Evolutionary conservation across 2,797 vertebrate genomes (phyloP).

Genomic region (Falco cherrug): DNA sequence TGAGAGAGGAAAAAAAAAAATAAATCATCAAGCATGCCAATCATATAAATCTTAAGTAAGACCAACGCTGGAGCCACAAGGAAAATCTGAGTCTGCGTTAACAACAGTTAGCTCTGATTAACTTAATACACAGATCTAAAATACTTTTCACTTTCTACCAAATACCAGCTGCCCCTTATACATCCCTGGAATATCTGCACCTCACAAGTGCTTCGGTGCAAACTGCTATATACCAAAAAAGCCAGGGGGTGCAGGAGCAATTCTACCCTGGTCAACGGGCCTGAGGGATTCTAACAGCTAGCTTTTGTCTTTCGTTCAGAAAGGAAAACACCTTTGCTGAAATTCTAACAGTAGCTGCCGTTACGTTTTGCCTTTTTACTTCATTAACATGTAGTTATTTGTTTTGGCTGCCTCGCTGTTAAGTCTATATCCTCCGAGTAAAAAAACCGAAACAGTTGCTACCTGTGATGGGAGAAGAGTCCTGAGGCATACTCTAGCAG

Average conservation of each 20-base stretch:
- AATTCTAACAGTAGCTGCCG: not conserved
- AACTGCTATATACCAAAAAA: not conserved
- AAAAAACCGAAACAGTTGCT: not conserved
- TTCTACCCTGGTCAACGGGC: not conserved
- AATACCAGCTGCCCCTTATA: not conserved
- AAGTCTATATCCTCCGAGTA: not conserved
- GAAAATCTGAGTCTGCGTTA: not conserved
- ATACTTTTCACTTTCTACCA: not conserved
- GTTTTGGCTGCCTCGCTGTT: not conserved
- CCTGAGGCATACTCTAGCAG: constrained; percentile 94
- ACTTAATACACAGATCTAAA: not conserved
- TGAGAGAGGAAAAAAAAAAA: constrained; percentile 44
- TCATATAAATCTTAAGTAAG: not conserved
- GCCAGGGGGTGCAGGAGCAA: not conserved
- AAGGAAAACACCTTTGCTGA: not conserved
- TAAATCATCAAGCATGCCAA: not conserved
- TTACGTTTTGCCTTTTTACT: not conserved
- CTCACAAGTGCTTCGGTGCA: not conserved
- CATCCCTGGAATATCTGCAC: not conserved
- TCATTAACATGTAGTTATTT: not conserved
- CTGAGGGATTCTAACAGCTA: not conserved
- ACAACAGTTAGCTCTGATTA: not conserved
- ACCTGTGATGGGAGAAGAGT: constrained; percentile 97
- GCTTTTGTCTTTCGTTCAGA: not conserved
- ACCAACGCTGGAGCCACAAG: not conserved